Conservation (phyloP, 2,113 vertebrate genomes). For the Pteronura brasiliensis region DNA sequence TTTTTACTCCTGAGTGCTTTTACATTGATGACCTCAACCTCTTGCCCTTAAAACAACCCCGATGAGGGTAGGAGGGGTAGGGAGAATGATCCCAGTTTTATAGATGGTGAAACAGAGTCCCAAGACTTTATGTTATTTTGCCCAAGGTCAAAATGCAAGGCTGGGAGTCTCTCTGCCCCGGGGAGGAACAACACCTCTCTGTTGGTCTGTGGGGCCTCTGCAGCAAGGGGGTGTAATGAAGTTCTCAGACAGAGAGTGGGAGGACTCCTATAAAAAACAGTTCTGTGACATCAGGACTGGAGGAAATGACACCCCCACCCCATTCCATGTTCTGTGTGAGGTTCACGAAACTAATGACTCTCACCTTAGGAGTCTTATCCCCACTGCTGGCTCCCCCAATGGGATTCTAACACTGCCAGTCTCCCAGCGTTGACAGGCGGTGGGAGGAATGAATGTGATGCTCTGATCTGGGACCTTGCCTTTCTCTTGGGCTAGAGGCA, state of each 20-base stretch:
- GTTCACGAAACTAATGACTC: background rate
- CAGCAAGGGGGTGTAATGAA: background rate
- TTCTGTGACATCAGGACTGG: background rate
- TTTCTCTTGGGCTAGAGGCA: background rate
- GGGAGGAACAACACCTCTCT: slow-evolving; percentile 43
- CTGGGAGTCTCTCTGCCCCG: background rate
- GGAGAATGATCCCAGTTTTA: slow-evolving; percentile 17
- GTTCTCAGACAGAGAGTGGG: slow-evolving; percentile 60
- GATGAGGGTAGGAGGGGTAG: background rate
- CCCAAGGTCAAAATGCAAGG: slow-evolving; percentile 24
- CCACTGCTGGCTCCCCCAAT: background rate
- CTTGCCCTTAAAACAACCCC: background rate
- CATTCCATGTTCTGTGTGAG: background rate
- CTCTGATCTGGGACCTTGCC: background rate
- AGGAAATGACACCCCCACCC: background rate
- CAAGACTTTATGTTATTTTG: slow-evolving; percentile 43
- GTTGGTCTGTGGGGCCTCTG: background rate
- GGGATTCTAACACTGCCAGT: background rate
- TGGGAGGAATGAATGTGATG: background rate
- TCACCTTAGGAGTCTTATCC: background rate
- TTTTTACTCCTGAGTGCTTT: background rate
- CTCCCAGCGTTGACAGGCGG: too few species aligned
- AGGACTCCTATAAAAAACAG: background rate
- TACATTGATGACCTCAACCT: background rate
- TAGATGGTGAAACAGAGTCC: background rate